Conservation (phyloP, 2,888 invertebrate genomes). For the Rotaria socialis region DNA sequence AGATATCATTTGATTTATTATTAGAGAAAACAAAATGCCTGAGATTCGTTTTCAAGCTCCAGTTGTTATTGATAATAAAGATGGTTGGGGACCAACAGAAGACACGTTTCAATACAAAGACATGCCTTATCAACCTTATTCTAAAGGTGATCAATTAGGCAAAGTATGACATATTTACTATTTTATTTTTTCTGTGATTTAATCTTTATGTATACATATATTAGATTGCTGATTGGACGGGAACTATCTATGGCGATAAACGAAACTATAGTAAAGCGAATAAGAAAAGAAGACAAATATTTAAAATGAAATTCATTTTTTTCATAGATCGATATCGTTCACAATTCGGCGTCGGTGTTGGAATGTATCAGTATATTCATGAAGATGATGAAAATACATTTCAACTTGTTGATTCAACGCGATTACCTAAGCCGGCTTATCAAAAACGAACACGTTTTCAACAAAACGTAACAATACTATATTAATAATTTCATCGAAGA, state of each 20-base stretch:
- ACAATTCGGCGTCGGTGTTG: conserved; percentile 65
- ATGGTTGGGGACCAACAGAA: conserved; percentile 94
- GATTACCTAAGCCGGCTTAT: conserved; percentile 36
- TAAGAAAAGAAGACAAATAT: too few relatives aligned
- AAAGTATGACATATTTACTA: conserved; percentile 67
- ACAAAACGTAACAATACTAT: conserved; percentile 38
- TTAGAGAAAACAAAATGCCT: conserved; percentile 4
- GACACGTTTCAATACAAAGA: conserved; percentile 87
- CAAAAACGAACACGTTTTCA: conserved; percentile 42
- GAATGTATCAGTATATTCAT: conserved; percentile 94
- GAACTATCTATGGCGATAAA: conserved; percentile 82
- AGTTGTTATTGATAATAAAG: conserved; percentile 65
- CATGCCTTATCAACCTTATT: conserved; percentile 97
- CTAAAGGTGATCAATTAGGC: conserved; percentile 93
- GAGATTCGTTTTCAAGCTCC: conserved; percentile 27
- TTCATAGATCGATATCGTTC: conserved; percentile 57
- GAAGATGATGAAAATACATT: conserved; percentile 98
- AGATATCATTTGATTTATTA: background rate
- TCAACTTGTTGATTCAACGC: conserved; percentile 89
- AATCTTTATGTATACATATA: background rate
- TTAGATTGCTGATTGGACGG: conserved; percentile 83
- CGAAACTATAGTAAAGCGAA: conserved; percentile 69
- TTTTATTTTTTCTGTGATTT: conserved; percentile 48
- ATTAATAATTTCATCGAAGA: background rate
- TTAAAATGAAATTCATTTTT: conserved; percentile 36